Percentiles rank a stretch among this genome's conserved stretches.
Evolutionary conservation across 1,140 invertebrate species (phyloP).

Genomic region (Drosophila sproati): DNA sequence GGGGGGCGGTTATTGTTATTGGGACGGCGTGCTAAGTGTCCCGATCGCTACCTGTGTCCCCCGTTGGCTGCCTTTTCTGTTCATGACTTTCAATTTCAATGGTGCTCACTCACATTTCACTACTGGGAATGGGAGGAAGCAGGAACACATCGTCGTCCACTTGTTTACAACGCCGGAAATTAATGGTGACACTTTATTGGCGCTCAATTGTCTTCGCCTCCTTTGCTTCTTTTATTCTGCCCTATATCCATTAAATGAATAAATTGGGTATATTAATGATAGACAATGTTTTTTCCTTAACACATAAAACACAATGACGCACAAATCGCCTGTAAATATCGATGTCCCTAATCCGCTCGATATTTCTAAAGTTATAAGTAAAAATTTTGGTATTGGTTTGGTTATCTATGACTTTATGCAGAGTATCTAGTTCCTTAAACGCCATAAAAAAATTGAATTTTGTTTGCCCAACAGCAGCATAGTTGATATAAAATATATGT

Average conservation of each 20-base stretch:
- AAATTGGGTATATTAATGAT: constrained; percentile 1
- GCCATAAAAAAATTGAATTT: too few relatives aligned
- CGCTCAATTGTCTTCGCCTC: constrained; percentile 27
- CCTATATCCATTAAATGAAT: constrained; percentile 1
- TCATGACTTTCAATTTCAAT: constrained; percentile 42
- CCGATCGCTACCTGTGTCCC: constrained; percentile 1
- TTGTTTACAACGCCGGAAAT: constrained; percentile 42
- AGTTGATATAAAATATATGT: too few relatives aligned
- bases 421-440: neutral
- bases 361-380: too few relatives aligned
- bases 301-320: neutral
- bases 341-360: too few relatives aligned
- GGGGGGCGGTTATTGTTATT: constrained; percentile 29
- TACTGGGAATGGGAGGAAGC: neutral
- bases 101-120: neutral
- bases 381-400: too few relatives aligned
- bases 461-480: too few relatives aligned
- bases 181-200: constrained; percentile 47
- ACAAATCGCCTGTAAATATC: too few relatives aligned
- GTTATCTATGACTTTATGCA: too few relatives aligned
- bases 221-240: constrained; percentile 3
- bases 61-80: neutral
- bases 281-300: neutral
- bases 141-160: constrained; percentile 11
- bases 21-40: constrained; percentile 23